phyloP scores from a whole-genome alignment of 2,888 invertebrate genomes.

The Drosophila helvetica region DNA sequence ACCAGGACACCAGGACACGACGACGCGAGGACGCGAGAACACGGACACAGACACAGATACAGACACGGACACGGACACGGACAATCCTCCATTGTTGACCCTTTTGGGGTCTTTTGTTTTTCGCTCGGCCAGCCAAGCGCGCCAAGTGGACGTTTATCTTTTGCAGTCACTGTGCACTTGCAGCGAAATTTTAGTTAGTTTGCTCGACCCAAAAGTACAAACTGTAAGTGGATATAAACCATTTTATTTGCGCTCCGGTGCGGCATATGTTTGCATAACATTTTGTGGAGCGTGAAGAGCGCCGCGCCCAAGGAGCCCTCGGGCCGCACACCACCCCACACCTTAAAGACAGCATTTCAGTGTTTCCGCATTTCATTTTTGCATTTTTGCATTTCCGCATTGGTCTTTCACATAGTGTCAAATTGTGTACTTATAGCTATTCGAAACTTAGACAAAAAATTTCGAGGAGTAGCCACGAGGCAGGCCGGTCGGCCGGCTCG shows the following conservation, averaged over 20 bases:
- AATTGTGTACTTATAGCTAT: slow-evolving; percentile 19
- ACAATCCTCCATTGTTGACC: slow-evolving; percentile 67
- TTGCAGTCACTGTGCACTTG: slow-evolving; percentile 69
- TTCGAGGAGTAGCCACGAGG: slow-evolving; percentile 18
- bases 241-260: slow-evolving; percentile 69
- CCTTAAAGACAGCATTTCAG: slow-evolving; percentile 1
- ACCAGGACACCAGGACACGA: slow-evolving; percentile 3
- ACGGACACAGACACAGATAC: slow-evolving; percentile 6
- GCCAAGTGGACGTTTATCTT: slow-evolving; percentile 78
- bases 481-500: not conserved
- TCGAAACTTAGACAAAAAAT: slow-evolving; percentile 26
- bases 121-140: slow-evolving; percentile 65
- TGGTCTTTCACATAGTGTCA: not conserved
- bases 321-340: too few relatives aligned
- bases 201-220: slow-evolving; percentile 36
- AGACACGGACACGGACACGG: slow-evolving; percentile 16
- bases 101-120: slow-evolving; percentile 70
- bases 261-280: slow-evolving; percentile 77
- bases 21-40: not conserved
- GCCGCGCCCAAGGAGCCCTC: not conserved
- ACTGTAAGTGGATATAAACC: slow-evolving; percentile 39
- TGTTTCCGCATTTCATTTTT: not conserved
- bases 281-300: slow-evolving; percentile 48
- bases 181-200: slow-evolving; percentile 46
- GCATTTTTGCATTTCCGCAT: not conserved